Percentiles rank a stretch among this genome's conserved stretches.
Evolutionary conservation across 2,888 invertebrate species (phyloP).

Genomic region (Helicoverpa assulta): DNA sequence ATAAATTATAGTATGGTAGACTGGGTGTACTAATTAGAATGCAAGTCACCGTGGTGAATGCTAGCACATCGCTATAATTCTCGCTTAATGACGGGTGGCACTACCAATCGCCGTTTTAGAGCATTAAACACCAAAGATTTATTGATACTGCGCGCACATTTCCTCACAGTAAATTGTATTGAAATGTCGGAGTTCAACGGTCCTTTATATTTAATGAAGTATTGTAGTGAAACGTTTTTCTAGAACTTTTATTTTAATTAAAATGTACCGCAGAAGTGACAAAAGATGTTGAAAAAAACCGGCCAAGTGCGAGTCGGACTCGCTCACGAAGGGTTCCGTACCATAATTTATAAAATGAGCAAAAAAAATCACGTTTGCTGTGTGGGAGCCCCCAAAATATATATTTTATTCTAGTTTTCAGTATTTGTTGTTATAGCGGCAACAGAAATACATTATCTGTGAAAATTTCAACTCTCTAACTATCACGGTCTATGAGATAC

Average conservation of each 20-base stretch:
- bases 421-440: too few relatives aligned
- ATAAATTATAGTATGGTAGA: conserved; percentile 39
- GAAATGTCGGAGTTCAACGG: conserved; percentile 23
- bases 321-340: too few relatives aligned
- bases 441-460: too few relatives aligned
- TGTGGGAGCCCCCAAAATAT: too few relatives aligned
- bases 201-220: background rate
- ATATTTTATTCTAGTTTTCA: too few relatives aligned
- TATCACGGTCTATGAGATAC: too few relatives aligned
- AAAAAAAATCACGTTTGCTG: too few relatives aligned
- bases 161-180: conserved; percentile 35
- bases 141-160: conserved; percentile 47
- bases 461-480: too few relatives aligned
- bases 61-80: conserved; percentile 54
- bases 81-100: conserved; percentile 56
- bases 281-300: too few relatives aligned
- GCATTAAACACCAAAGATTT: conserved; percentile 55
- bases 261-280: background rate
- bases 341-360: too few relatives aligned
- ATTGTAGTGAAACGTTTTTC: background rate
- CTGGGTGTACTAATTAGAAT: conserved; percentile 49
- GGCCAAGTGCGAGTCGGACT: too few relatives aligned
- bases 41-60: conserved; percentile 56
- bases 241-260: background rate
- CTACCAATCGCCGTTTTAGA: conserved; percentile 55